A percentile compares a stretch with the other conserved stretches of the same genome.
Evolutionary conservation across 2,797 vertebrate genomes (phyloP).

Genomic region (Mus caroli): DNA sequence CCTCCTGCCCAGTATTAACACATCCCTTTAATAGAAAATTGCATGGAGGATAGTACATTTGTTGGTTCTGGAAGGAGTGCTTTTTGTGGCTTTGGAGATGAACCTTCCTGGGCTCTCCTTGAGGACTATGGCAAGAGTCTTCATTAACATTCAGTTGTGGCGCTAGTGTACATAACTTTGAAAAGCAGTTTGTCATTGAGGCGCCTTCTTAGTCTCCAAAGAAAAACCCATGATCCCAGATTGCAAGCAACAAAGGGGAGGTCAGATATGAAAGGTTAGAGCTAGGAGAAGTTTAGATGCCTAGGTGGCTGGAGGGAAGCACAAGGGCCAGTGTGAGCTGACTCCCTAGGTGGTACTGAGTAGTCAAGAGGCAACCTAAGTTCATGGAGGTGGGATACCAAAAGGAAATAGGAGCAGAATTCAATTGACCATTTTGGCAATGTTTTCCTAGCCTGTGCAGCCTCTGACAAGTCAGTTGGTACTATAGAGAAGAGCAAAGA

Average conservation of each 20-base stretch:
- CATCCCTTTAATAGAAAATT: neutral
- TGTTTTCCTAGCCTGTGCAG: neutral
- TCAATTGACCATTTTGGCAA: neutral
- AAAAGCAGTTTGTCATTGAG: neutral
- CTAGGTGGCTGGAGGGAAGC: neutral
- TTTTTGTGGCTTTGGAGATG: slow-evolving; percentile 17
- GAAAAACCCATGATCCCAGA: neutral
- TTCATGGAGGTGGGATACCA: neutral
- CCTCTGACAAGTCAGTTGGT: neutral
- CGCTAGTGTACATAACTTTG: neutral
- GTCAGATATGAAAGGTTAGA: slow-evolving; percentile 9
- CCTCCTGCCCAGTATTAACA: neutral
- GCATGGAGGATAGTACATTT: neutral
- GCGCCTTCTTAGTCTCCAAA: neutral
- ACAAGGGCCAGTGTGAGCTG: neutral
- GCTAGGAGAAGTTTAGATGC: neutral
- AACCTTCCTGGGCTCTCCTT: neutral
- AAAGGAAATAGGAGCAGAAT: slow-evolving; percentile 6
- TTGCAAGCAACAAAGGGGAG: slow-evolving; percentile 10
- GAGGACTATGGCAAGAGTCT: neutral
- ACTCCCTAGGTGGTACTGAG: neutral
- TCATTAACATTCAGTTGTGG: slow-evolving; percentile 7
- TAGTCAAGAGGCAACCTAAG: neutral
- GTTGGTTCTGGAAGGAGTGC: neutral
- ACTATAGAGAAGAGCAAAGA: slow-evolving; percentile 11